These are phyloP conservation scores for Teleopsis dalmanni DNA, from an alignment of 1,140 invertebrate genomes.

Conservation along the genomic window DNA sequence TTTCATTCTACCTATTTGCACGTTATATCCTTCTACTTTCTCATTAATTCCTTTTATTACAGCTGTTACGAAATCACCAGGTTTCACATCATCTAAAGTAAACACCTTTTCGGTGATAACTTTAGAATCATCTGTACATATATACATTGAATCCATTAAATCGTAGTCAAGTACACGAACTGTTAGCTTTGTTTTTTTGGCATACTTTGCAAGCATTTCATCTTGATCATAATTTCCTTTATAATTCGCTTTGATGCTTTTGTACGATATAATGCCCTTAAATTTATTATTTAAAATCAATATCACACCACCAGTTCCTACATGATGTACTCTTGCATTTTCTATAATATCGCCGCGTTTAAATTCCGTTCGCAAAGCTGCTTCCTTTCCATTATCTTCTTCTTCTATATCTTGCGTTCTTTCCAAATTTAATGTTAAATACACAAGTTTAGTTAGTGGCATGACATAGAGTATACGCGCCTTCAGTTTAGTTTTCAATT, in stretches of 20 bases:
- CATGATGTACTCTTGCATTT: slow-evolving; percentile 45
- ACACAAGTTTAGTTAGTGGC: slow-evolving; percentile 59
- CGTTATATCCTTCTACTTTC: slow-evolving; percentile 35
- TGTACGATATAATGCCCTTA: slow-evolving; percentile 51
- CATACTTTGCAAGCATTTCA: slow-evolving; percentile 44
- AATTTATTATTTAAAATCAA: slow-evolving; percentile 48
- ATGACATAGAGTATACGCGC: slow-evolving; percentile 59
- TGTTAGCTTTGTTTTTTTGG: slow-evolving; percentile 46
- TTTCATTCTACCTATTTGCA: slow-evolving; percentile 30
- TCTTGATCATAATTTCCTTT: slow-evolving; percentile 45
- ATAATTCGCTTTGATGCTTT: slow-evolving; percentile 45
- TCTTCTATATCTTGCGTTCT: too few species aligned
- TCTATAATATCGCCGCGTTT: slow-evolving; percentile 49
- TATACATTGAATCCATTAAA: slow-evolving; percentile 50
- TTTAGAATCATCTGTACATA: slow-evolving; percentile 52
- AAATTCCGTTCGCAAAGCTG: slow-evolving; percentile 20
- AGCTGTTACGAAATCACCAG: slow-evolving; percentile 49
- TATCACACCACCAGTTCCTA: slow-evolving; percentile 49
- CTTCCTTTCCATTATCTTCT: not conserved
- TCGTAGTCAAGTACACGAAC: slow-evolving; percentile 54
- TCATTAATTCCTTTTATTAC: slow-evolving; percentile 38
- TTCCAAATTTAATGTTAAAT: slow-evolving; percentile 48
- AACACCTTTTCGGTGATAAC: slow-evolving; percentile 49
- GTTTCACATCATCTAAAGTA: slow-evolving; percentile 45
- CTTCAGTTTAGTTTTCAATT: slow-evolving; percentile 44